Percentiles rank a stretch among this genome's conserved stretches.
Conservation (phyloP, 1,140 invertebrate genomes). For the Camponotus pennsylvanicus region DNA sequence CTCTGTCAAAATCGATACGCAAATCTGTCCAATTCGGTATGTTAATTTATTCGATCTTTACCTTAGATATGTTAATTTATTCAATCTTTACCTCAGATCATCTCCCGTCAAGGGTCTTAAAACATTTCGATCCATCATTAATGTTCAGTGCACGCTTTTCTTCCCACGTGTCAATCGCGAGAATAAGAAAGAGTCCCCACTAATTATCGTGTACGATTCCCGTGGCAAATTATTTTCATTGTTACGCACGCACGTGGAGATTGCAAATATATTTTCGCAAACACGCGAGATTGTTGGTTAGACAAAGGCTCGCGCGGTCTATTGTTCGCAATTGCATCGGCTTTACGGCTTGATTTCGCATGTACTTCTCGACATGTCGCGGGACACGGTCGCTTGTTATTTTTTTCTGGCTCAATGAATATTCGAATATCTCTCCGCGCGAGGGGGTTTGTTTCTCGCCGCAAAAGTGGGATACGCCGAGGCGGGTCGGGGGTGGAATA, state of each 20-base stretch:
- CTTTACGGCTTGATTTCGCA: background rate
- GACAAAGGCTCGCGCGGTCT: background rate
- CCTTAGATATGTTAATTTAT: background rate
- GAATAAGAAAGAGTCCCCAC: slow-evolving; percentile 7
- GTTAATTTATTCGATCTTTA: background rate
- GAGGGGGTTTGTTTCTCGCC: slow-evolving; percentile 59
- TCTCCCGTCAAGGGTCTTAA: background rate
- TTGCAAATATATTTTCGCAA: background rate
- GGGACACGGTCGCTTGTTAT: slow-evolving; percentile 51
- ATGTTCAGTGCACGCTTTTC: background rate
- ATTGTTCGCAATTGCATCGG: background rate
- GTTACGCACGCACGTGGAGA: background rate
- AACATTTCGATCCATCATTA: slow-evolving; percentile 3
- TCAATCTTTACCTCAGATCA: background rate
- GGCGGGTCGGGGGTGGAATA: slow-evolving; percentile 19
- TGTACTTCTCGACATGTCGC: background rate
- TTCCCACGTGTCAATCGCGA: slow-evolving; percentile 27
- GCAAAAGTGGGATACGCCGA: slow-evolving; percentile 31
- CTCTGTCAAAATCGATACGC: background rate
- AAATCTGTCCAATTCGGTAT: background rate
- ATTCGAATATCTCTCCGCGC: slow-evolving; percentile 48
- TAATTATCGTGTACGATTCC: slow-evolving; percentile 11
- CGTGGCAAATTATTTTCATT: slow-evolving; percentile 7
- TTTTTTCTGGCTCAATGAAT: slow-evolving; percentile 49
- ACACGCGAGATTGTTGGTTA: slow-evolving; percentile 1